These are phyloP conservation scores for Gymnocypris eckloni DNA, from an alignment of 2,797 vertebrate species.

Conservation along the genomic window DNA sequence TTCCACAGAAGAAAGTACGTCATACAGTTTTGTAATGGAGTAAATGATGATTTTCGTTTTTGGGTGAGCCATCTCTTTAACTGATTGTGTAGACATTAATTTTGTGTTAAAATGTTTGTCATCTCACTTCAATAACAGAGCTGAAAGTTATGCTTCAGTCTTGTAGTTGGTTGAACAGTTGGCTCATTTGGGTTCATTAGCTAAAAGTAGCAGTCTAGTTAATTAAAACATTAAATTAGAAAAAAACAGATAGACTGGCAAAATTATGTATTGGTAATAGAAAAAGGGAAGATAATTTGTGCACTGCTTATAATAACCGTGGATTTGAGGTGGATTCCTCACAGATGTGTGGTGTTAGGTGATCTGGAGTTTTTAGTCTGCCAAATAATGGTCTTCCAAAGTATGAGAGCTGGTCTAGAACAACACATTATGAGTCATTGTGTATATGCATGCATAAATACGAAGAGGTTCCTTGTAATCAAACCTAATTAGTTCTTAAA, in stretches of 20 bases:
- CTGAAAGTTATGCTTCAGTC: background rate
- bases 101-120: background rate
- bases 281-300: background rate
- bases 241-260: background rate
- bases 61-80: background rate
- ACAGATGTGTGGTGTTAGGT: background rate
- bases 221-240: background rate
- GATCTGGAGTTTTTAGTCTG: background rate
- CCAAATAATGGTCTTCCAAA: background rate
- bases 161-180: background rate
- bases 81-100: background rate
- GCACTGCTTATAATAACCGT: background rate
- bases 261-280: background rate
- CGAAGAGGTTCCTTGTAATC: slow-evolving; percentile 1
- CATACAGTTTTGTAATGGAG: background rate
- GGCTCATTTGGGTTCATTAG: background rate
- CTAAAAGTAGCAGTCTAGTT: background rate
- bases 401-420: background rate
- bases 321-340: background rate
- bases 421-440: background rate
- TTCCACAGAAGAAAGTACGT: background rate
- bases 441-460: background rate
- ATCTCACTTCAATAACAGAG: background rate
- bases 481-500: background rate
- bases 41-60: background rate